phyloP scores from a whole-genome alignment of 2,113 vertebrate genomes.

The Verasper variegatus region DNA sequence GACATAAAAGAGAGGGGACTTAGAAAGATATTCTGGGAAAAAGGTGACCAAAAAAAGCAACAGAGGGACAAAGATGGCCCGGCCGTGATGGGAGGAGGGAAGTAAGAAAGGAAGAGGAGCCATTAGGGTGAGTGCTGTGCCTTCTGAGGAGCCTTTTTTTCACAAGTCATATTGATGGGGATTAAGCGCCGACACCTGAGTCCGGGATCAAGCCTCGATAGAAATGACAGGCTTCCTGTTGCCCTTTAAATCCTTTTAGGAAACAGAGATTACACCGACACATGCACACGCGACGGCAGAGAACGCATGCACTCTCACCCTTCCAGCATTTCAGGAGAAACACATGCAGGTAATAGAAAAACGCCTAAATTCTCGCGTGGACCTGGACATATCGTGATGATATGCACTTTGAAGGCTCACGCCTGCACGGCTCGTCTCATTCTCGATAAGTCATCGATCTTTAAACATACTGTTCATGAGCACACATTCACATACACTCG shows the following conservation, averaged over 20 bases:
- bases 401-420: background rate
- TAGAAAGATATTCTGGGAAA: constrained; percentile 6
- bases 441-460: background rate
- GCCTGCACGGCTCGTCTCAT: too few relatives aligned
- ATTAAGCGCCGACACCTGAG: constrained; percentile 60
- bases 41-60: background rate
- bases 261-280: constrained; percentile 58
- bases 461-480: constrained; percentile 15
- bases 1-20: constrained; percentile 15
- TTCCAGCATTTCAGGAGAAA: background rate
- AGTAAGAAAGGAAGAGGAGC: background rate
- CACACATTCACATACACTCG: constrained; percentile 12
- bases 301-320: constrained; percentile 9
- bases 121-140: constrained; percentile 10
- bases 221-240: constrained; percentile 56
- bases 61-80: background rate
- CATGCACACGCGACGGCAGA: constrained; percentile 7
- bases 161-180: constrained; percentile 41
- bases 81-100: background rate
- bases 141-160: constrained; percentile 20
- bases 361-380: background rate
- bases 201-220: constrained; percentile 49
- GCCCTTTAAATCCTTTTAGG: constrained; percentile 76
- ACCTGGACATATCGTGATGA: background rate
- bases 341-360: background rate